Base-by-base conservation (phyloP, 2,113 vertebrate species). In the Megaceryle maxima region DNA sequence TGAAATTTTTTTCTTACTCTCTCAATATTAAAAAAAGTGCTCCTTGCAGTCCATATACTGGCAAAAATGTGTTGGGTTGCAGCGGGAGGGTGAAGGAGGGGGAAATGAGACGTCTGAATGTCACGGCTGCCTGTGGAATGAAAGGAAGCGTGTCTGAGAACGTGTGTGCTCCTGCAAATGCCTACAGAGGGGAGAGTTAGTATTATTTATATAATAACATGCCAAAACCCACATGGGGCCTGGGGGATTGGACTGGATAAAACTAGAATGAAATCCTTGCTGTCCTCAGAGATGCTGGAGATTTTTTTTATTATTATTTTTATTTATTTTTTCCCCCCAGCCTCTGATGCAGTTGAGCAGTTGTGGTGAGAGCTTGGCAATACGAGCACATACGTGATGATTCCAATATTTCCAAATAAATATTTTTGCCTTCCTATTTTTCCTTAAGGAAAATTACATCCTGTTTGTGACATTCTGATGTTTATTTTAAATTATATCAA, bases 121-220 rank as follows among this genome's bases (percentile, higher is more conserved):
- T 13, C 69, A 22, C 3, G 1, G 55, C 55, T 68, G 55, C 56
- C 83, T n/a, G 35, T 11, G 13, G 63, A 75, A 43, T 16, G 51
- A 46, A 41, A 60, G 46, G 66, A 20, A 62, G n/a, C 1, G 1
- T 62, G n/a, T 18, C 46, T 17, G 67, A 10, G 39, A 56, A 31
- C 31, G 3, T 2, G 35, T 28, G 53, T 24, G 43, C 53, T n/a
- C 7, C 3, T 31, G 44, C 63, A 48, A 37, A 37, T 13, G 76
- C 43, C 53, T 64, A 7, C 24, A 3, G 59, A 82, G 3, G 51
- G 41, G 13, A 51, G 16, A 70, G 74, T 44, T 70, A 43, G 60
- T 62, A 69, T 82, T 93, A 94, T 92, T 90, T 87, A 50, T 44
- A 10, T 50, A 62, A 82, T 41, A 91, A 82, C 66, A 19, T 66